phyloP scores from a whole-genome alignment of 2,113 vertebrate species.

The Fregata magnificens region DNA sequence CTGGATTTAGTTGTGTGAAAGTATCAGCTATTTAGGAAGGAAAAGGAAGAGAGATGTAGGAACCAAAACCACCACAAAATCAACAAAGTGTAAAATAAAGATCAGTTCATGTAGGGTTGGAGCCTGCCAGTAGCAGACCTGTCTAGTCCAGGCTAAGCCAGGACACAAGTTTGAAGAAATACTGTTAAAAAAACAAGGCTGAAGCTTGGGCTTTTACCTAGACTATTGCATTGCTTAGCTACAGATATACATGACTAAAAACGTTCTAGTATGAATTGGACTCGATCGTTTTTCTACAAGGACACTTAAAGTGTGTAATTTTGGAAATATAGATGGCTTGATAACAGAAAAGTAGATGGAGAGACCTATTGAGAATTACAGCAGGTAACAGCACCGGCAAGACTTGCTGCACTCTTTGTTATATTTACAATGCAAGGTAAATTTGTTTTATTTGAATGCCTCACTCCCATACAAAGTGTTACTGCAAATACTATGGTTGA shows the following conservation, averaged over 20 bases:
- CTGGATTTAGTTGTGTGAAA: neutral
- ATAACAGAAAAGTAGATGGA: neutral
- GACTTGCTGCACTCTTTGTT: neutral
- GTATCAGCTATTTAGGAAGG: neutral
- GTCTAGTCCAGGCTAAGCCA: neutral
- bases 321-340: neutral
- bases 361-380: neutral
- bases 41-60: neutral
- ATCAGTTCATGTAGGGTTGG: neutral
- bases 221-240: neutral
- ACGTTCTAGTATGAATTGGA: neutral
- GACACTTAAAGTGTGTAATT: neutral
- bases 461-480: neutral
- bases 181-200: neutral
- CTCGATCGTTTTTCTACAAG: neutral
- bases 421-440: neutral
- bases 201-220: neutral
- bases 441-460: neutral
- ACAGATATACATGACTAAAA: neutral
- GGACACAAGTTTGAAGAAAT: neutral
- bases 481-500: neutral
- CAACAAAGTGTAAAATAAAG: neutral
- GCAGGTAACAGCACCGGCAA: neutral
- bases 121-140: neutral
- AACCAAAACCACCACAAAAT: neutral